Evolutionary conservation across 2,797 vertebrate genomes (phyloP).

Genomic region (Lycodopsis pacificus): DNA sequence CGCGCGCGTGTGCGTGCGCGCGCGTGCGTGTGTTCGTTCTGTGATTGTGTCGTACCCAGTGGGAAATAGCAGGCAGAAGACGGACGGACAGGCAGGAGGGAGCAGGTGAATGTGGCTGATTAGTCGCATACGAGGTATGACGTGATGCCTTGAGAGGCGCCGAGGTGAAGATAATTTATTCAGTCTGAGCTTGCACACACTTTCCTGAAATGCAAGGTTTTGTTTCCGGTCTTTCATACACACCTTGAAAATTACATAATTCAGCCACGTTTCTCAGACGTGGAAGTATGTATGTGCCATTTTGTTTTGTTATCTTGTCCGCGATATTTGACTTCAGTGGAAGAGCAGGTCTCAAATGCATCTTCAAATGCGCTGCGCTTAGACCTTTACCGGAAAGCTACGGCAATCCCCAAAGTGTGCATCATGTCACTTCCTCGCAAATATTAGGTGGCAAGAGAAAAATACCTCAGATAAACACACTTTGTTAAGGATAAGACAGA

Average conservation of each 20-base stretch:
- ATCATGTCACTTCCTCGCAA: background rate
- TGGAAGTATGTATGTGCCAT: background rate
- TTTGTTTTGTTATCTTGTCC: background rate
- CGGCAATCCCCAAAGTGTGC: background rate
- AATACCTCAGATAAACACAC: background rate
- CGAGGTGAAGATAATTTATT: slow-evolving; percentile 9
- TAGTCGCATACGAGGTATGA: slow-evolving; percentile 49
- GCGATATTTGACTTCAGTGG: background rate
- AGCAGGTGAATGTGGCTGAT: slow-evolving; percentile 47
- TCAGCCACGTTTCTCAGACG: background rate
- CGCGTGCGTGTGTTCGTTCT: slow-evolving; percentile 9
- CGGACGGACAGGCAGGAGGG: slow-evolving; percentile 27
- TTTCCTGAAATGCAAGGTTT: background rate
- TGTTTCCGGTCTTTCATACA: background rate
- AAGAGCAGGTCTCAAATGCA: background rate
- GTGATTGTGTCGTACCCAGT: slow-evolving; percentile 31
- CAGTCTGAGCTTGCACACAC: background rate
- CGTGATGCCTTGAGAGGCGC: slow-evolving; percentile 30
- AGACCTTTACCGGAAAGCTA: background rate
- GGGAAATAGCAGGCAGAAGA: slow-evolving; percentile 21
- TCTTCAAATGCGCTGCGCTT: background rate
- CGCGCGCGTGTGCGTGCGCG: background rate
- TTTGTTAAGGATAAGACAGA: background rate
- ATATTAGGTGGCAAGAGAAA: background rate
- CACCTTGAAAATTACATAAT: background rate